Evolutionary conservation across 2,113 vertebrate species (phyloP), one percentile per base, ranked within the genome.

Genomic region (Eptesicus fuscus): DNA sequence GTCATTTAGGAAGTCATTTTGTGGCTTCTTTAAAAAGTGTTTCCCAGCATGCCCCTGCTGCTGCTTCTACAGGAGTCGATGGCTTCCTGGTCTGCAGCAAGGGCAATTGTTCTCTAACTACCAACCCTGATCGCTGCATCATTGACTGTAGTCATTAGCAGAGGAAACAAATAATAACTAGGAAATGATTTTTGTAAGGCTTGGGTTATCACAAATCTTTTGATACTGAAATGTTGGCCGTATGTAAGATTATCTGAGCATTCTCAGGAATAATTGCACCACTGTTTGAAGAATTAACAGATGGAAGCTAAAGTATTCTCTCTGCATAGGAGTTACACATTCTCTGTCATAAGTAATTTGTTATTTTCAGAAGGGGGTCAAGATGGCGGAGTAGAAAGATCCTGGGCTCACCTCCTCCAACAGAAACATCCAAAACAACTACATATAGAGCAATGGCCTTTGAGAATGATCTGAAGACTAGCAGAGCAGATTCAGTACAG

Each of bases 1-100:
- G 53, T 89, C 67, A 20, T 61, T 73, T 78, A 86, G 91, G 53
- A 94, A 91, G 86, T 70, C 78, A 53, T 94, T 95, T 69, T 53
- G 78, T 95, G 85, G 53, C 35, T 88, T 23, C 7, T 37, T 93
- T 87, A 91, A 76, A 83, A 94, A 76, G 8, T 85, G 63, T 94
- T 85, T 96, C 74, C 32, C 28, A 78, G 49, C 4, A 13, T 4
- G 3, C 93, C 83, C 70, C 49, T 42, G n/a, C 30, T 56, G 25
- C 61, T 28, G 95, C 73, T 94, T 85, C 8, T 69, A n/a, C 11
- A 74, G 69, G 23, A 61, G 42, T 83, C 1, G 0, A 76, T 83
- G 40, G 12, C 63, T 67, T 80, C 53, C 63, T 69, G 37, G 47
- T 67, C 42, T 53, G 35, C 0, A 12, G 32, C 67, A 40, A 80